Evolutionary conservation across 2,113 vertebrate genomes (phyloP).

Genomic region (Aplodontia rufa): DNA sequence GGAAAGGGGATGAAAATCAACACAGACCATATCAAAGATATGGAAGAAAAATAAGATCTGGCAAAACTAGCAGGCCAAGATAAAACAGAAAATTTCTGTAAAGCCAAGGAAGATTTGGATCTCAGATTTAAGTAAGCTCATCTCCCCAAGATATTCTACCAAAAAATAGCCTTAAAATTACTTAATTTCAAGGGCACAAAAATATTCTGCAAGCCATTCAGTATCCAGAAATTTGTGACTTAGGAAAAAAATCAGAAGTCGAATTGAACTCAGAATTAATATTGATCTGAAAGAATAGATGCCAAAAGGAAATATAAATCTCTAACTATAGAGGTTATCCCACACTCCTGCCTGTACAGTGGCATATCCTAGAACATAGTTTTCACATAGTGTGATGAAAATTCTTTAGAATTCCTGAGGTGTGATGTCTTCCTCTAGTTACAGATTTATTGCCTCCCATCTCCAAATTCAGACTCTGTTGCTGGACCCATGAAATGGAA

Average conservation of each 20-base stretch:
- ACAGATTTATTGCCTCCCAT: neutral
- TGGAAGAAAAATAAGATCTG: neutral
- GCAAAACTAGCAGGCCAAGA: neutral
- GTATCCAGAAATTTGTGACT: neutral
- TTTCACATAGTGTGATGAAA: neutral
- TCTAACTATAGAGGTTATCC: neutral
- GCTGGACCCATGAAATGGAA: neutral
- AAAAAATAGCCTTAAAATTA: neutral
- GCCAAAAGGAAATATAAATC: neutral
- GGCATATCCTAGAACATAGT: neutral
- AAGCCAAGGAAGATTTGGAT: neutral
- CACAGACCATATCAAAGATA: neutral
- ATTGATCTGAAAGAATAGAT: neutral
- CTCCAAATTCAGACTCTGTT: neutral
- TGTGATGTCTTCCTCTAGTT: neutral
- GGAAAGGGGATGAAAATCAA: neutral
- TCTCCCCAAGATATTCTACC: neutral
- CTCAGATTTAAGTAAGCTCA: neutral
- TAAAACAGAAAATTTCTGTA: neutral
- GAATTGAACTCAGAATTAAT: neutral
- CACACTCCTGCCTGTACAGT: neutral
- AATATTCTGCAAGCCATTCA: neutral
- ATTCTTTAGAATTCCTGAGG: neutral
- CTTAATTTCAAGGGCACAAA: neutral
- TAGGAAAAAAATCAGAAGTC: neutral